These are phyloP conservation scores for Eupithecia subumbrata DNA, from an alignment of 2,888 invertebrate species.

Conservation along the genomic window DNA sequence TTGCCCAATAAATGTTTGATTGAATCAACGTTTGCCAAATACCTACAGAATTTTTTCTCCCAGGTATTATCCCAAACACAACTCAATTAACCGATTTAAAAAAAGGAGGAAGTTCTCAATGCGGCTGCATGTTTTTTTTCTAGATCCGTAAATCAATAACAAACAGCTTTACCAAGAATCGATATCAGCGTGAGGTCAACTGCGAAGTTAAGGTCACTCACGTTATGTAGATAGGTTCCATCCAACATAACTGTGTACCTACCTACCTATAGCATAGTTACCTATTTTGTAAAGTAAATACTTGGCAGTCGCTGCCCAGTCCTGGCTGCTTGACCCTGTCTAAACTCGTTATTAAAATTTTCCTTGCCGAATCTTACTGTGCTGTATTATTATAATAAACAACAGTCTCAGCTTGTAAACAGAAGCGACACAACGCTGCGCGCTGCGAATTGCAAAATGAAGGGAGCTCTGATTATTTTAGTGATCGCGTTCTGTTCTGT, in stretches of 20 bases:
- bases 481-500: constrained; percentile 63
- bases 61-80: background rate
- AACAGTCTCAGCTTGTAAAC: constrained; percentile 40
- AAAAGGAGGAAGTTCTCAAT: too few species aligned
- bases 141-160: constrained; percentile 45
- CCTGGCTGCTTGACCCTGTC: constrained; percentile 54
- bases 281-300: background rate
- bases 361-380: constrained; percentile 41
- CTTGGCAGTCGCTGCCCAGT: constrained; percentile 27
- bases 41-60: background rate
- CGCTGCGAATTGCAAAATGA: constrained; percentile 60
- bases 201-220: constrained; percentile 57
- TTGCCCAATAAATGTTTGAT: background rate
- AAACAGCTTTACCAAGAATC: constrained; percentile 51
- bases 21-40: background rate
- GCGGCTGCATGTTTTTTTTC: background rate
- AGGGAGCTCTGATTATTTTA: constrained; percentile 59
- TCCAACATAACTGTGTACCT: background rate
- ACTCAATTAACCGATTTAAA: background rate
- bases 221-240: constrained; percentile 22
- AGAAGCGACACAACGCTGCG: constrained; percentile 41
- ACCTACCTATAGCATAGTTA: background rate
- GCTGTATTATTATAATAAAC: constrained; percentile 36
- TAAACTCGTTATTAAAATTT: constrained; percentile 42
- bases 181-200: constrained; percentile 70